These are phyloP conservation scores for Erpobdella octoculata DNA, from an alignment of 2,888 invertebrate genomes.

Conservation along the genomic window DNA sequence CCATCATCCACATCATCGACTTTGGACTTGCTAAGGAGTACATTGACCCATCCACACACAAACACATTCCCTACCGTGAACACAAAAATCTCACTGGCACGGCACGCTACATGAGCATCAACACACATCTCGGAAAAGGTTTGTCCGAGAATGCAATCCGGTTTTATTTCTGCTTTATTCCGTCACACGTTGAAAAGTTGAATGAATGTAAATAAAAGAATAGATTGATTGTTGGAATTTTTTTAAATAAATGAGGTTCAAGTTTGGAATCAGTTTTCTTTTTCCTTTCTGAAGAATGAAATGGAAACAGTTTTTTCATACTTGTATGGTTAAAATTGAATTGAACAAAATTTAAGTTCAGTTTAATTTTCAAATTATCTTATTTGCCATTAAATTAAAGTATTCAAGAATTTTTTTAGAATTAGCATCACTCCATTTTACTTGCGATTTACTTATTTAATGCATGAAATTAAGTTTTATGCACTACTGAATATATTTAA, in stretches of 20 bases:
- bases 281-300: too few relatives aligned
- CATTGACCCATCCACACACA: constrained; percentile 85
- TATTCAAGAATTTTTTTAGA: not conserved
- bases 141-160: too few relatives aligned
- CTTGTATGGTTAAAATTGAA: too few relatives aligned
- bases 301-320: too few relatives aligned
- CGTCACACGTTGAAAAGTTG: too few relatives aligned
- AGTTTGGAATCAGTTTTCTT: too few relatives aligned
- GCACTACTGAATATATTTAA: too few relatives aligned
- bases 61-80: constrained; percentile 99
- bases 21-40: constrained; percentile 99
- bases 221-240: not conserved
- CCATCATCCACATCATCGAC: constrained; percentile 99
- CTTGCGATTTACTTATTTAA: too few relatives aligned
- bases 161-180: not conserved
- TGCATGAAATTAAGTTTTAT: too few relatives aligned
- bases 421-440: not conserved
- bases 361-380: not conserved
- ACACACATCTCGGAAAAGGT: constrained; percentile 98
- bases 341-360: too few relatives aligned
- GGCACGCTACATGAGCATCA: constrained; percentile 99
- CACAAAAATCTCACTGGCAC: constrained; percentile 99
- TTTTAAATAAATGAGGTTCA: too few relatives aligned
- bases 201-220: not conserved
- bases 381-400: constrained; percentile 22